A percentile compares a stretch with the other conserved stretches of the same genome.
Evolutionary conservation across 2,888 invertebrate genomes (phyloP).

Genomic region (Rotaria socialis): DNA sequence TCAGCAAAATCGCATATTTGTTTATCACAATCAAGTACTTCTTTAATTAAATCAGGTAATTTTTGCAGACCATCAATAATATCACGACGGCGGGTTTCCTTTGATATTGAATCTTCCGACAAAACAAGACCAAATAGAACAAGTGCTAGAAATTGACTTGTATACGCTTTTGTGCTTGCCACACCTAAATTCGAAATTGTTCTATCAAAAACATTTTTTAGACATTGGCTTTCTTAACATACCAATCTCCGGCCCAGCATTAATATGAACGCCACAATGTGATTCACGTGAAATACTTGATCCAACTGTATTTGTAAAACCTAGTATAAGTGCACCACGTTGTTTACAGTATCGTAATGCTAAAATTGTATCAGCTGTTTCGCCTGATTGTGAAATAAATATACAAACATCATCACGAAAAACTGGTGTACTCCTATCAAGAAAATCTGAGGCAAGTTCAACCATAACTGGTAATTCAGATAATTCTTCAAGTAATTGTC

Average conservation of each 20-base stretch:
- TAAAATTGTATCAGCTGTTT: constrained; percentile 93
- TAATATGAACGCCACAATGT: constrained; percentile 97
- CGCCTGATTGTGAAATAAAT: constrained; percentile 95
- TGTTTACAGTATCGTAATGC: constrained; percentile 86
- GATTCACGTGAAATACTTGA: constrained; percentile 97
- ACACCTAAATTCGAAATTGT: constrained; percentile 68
- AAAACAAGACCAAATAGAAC: constrained; percentile 97
- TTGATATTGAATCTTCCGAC: constrained; percentile 92
- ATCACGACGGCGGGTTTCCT: constrained; percentile 74
- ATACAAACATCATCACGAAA: constrained; percentile 99
- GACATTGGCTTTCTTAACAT: neutral
- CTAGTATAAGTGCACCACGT: constrained; percentile 91
- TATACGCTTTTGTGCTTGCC: constrained; percentile 98
- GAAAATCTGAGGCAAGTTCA: constrained; percentile 93
- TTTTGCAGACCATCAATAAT: constrained; percentile 72
- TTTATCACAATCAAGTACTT: constrained; percentile 79
- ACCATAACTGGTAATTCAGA: constrained; percentile 98
- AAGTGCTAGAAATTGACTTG: constrained; percentile 93
- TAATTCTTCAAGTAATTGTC: constrained; percentile 87
- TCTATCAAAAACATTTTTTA: no score
- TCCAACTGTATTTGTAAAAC: constrained; percentile 97
- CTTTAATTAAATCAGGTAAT: constrained; percentile 71
- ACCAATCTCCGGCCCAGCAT: constrained; percentile 92
- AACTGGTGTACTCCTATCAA: constrained; percentile 93
- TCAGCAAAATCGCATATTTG: constrained; percentile 80